phyloP scores from a whole-genome alignment of 2,113 vertebrate genomes.

The Channa maculata region DNA sequence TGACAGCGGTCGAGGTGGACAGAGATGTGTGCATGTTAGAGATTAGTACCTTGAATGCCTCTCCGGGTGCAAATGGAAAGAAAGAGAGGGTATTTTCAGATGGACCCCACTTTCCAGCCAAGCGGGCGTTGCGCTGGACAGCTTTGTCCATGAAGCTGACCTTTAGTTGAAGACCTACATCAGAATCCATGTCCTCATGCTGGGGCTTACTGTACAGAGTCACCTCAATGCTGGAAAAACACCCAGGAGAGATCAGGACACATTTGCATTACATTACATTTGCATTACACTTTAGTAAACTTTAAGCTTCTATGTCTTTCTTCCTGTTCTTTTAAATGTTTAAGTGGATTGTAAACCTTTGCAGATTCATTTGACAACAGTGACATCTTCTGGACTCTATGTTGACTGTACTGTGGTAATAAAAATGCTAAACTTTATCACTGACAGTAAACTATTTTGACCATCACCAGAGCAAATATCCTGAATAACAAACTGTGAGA shows the following conservation, averaged over 20 bases:
- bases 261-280: not conserved
- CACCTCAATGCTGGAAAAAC: constrained; percentile 86
- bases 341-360: no score
- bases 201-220: constrained; percentile 83
- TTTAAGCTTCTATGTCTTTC: not conserved
- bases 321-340: no score
- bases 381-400: constrained; percentile 57
- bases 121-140: constrained; percentile 86
- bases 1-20: no score
- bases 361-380: not conserved
- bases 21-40: no score
- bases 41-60: constrained; percentile 88
- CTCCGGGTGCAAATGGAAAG: constrained; percentile 89
- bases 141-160: constrained; percentile 89
- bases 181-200: constrained; percentile 80
- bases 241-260: not conserved
- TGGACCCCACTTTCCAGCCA: constrained; percentile 88
- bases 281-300: not conserved
- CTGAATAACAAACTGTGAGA: no score
- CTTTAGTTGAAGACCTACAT: constrained; percentile 87
- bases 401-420: constrained; percentile 1
- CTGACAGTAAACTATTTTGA: not conserved
- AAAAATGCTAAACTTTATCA: no score
- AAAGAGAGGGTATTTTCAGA: constrained; percentile 89
- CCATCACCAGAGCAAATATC: not conserved